phyloP scores from a whole-genome alignment of 2,888 invertebrate genomes.

The Drosophila anomalipes region DNA sequence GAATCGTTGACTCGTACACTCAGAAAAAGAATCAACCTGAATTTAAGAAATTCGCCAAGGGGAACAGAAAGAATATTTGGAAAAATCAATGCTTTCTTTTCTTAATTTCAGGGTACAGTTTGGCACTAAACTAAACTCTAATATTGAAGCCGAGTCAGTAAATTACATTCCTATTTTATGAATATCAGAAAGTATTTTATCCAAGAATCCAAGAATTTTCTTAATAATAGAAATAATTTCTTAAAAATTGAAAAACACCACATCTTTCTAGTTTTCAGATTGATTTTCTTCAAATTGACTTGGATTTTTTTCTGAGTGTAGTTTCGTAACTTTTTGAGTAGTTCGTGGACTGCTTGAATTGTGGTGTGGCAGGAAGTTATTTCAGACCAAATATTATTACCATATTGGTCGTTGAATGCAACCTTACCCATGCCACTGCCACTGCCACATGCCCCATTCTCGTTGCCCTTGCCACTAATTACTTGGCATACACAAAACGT shows the following conservation, averaged over 20 bases:
- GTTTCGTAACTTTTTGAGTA: not conserved
- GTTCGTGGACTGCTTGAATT: slow-evolving; percentile 1
- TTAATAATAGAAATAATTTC: too few relatives aligned
- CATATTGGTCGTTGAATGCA: slow-evolving; percentile 33
- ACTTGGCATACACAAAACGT: slow-evolving; percentile 64
- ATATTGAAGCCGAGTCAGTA: not conserved
- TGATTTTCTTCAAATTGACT: too few relatives aligned
- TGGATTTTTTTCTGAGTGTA: not conserved
- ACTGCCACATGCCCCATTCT: not conserved
- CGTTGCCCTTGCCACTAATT: slow-evolving; percentile 62
- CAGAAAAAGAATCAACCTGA: not conserved
- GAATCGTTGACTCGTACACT: slow-evolving; percentile 3
- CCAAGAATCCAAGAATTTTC: not conserved
- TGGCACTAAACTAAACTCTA: not conserved
- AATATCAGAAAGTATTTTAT: not conserved
- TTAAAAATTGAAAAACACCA: too few relatives aligned
- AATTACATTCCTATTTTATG: not conserved
- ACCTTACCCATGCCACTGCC: not conserved
- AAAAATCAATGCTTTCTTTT: not conserved
- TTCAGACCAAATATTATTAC: slow-evolving; percentile 63
- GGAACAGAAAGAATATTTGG: not conserved
- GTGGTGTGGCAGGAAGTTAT: slow-evolving; percentile 46
- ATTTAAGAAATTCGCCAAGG: not conserved
- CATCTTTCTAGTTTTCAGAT: too few relatives aligned
- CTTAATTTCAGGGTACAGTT: not conserved